Percentiles rank a stretch among this genome's conserved stretches.
Conservation (phyloP, 1,140 invertebrate species). For the Ostrea denselamellosa region DNA sequence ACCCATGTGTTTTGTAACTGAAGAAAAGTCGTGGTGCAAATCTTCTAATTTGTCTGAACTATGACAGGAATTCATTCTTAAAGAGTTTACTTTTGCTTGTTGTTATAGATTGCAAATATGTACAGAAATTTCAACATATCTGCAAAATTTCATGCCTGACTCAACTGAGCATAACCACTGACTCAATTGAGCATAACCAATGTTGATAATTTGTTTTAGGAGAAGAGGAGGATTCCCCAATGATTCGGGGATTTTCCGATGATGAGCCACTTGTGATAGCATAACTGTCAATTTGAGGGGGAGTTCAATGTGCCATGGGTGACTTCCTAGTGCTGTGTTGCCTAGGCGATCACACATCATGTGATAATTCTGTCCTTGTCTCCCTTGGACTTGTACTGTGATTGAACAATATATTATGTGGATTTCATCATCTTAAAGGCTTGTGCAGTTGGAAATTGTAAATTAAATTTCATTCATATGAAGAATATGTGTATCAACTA, state of each 20-base stretch:
- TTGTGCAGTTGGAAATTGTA: neutral
- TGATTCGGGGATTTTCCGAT: constrained; percentile 94
- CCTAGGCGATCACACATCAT: neutral
- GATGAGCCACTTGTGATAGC: constrained; percentile 95
- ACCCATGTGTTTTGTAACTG: too few relatives aligned
- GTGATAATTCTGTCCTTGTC: constrained; percentile 25
- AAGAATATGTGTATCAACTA: neutral
- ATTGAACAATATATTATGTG: neutral
- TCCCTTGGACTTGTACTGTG: neutral
- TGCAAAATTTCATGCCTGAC: too few relatives aligned
- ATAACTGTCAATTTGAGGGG: constrained; percentile 73
- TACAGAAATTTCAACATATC: too few relatives aligned
- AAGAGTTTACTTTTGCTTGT: too few relatives aligned
- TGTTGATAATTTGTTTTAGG: constrained; percentile 78
- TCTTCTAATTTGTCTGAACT: too few relatives aligned
- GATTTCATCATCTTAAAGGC: neutral
- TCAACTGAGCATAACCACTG: too few relatives aligned
- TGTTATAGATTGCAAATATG: too few relatives aligned
- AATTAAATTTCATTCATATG: neutral
- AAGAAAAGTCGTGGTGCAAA: too few relatives aligned
- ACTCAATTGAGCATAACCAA: too few relatives aligned
- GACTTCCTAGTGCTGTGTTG: neutral
- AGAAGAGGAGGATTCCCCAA: constrained; percentile 92
- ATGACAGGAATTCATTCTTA: too few relatives aligned
- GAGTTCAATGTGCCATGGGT: neutral